Percentiles rank a stretch among this genome's conserved stretches.
These are phyloP conservation scores for Ischnus inquisitorius DNA, from an alignment of 2,888 invertebrate genomes.

Conservation along the genomic window DNA sequence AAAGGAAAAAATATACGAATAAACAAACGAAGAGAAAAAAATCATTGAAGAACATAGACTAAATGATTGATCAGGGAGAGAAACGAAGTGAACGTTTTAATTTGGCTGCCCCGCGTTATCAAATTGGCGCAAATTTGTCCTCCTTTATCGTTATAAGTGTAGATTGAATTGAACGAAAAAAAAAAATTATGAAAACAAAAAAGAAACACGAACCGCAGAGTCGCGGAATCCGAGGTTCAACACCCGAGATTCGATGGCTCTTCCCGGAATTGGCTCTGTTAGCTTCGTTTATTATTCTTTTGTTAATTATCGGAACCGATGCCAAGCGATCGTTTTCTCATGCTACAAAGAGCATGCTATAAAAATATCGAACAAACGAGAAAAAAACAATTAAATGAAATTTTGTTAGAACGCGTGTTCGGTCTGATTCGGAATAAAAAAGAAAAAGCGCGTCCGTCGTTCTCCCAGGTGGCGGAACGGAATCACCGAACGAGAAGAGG, in stretches of 20 bases:
- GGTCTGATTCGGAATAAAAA: constrained; percentile 58
- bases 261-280: constrained; percentile 61
- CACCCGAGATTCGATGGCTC: constrained; percentile 47
- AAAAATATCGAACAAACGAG: constrained; percentile 29
- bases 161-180: constrained; percentile 15
- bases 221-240: constrained; percentile 25
- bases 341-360: constrained; percentile 57
- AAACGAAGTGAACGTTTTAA: constrained; percentile 42
- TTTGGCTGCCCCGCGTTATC: constrained; percentile 52
- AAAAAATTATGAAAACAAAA: constrained; percentile 5
- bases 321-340: constrained; percentile 80
- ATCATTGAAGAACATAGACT: constrained; percentile 27
- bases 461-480: constrained; percentile 52
- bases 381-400: constrained; percentile 23
- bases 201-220: constrained; percentile 3
- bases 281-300: constrained; percentile 61
- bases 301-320: constrained; percentile 74
- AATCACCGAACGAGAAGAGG: constrained; percentile 50
- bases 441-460: constrained; percentile 44
- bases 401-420: constrained; percentile 59
- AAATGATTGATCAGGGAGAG: constrained; percentile 29
- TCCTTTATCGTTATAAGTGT: constrained; percentile 45
- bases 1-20: constrained; percentile 3
- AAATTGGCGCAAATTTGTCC: constrained; percentile 56
- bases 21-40: constrained; percentile 12